phyloP scores from a whole-genome alignment of 2,888 invertebrate species.

The Pollenia griseotomentosa region DNA sequence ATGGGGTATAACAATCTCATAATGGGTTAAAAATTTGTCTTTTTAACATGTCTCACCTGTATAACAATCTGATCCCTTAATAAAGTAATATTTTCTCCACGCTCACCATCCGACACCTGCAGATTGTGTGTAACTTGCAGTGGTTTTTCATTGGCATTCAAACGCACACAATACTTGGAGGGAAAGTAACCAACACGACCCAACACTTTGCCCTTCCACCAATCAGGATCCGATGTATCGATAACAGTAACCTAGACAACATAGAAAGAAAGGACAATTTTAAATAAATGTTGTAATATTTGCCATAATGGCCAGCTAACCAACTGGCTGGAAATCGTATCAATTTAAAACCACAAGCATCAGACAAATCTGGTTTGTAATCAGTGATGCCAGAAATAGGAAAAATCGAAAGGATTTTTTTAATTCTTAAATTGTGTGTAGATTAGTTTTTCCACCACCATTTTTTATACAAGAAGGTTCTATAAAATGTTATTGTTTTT shows the following conservation, averaged over 20 bases:
- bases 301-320: neutral
- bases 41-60: slow-evolving; percentile 83
- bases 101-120: slow-evolving; percentile 93
- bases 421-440: too few species aligned
- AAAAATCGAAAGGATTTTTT: too few species aligned
- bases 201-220: slow-evolving; percentile 98
- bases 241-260: slow-evolving; percentile 91
- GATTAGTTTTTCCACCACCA: too few species aligned
- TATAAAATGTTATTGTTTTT: neutral
- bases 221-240: slow-evolving; percentile 96
- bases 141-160: slow-evolving; percentile 95
- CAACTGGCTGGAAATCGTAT: neutral
- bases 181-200: slow-evolving; percentile 97
- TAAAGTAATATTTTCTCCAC: slow-evolving; percentile 88
- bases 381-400: neutral
- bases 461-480: too few species aligned
- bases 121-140: slow-evolving; percentile 95
- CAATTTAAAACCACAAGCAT: neutral
- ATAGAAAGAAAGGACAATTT: slow-evolving; percentile 17
- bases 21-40: neutral
- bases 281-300: slow-evolving; percentile 18
- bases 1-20: neutral
- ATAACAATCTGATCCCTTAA: slow-evolving; percentile 97
- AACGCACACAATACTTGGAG: slow-evolving; percentile 95
- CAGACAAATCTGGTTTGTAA: too few species aligned